Evolutionary conservation across 2,888 invertebrate species (phyloP), one percentile per base, ranked within the genome.

Genomic region (Nomada lathburiana): DNA sequence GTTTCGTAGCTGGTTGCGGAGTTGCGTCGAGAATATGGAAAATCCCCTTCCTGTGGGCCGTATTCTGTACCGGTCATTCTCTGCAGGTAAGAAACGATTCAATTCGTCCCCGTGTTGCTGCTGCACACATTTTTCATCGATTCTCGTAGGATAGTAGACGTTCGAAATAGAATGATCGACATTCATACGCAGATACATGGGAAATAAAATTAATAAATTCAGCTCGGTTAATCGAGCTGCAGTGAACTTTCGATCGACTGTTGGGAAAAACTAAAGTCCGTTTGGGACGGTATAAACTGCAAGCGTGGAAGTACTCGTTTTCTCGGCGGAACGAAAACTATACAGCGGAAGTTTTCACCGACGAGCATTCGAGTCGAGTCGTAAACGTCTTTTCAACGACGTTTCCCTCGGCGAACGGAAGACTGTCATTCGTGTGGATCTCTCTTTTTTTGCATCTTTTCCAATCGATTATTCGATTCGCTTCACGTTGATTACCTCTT

Each of bases 1-100:
- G 94, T 11, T 83, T 94, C 20, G 94, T 95, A 2, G 94, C 95
- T 84, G 93, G 92, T 9, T 93, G 93, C 74, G 93, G 93, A 3
- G 92, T 93, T 4, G 93, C 92, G 11, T 93, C 93, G n/a, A 90
- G 93, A 42, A 89, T 93, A 16, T 93, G 92, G 93, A 92, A 92
- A 77, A 70, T 92, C 67, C 93, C 93, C 5, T 91, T 93, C 65
- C 88, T 93, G 18, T 93, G 93, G 93, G 93, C 93, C 4, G 89
- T 93, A 67, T 93, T 93, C 81, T 93, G 93, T 83, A 93, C 92
- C 2, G 92, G 92, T 1, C 93, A 93, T 75, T 93, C 93, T 29
- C 84, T 93, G n/a, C 93, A 93, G 92, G 93, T 93, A 80, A 68
- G 50, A 2, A 23, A 23, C 23, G 10, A 42, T 4, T 18, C 11